Conservation (phyloP, 2,113 vertebrate species). For the Microtus oregoni region DNA sequence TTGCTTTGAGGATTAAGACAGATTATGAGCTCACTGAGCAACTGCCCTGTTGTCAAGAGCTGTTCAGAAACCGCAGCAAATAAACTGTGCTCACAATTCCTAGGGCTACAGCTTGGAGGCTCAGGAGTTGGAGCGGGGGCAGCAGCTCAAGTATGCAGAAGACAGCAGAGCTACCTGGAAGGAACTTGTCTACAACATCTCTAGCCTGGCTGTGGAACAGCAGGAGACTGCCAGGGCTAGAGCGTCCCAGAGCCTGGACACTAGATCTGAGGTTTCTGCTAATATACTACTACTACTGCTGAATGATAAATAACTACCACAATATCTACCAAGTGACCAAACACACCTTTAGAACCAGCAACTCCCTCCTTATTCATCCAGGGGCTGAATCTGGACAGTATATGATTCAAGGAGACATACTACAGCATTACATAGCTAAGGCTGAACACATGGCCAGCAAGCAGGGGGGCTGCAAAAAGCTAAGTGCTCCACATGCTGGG, state of each 20-base stretch:
- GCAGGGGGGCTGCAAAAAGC: not conserved
- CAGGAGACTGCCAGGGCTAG: not conserved
- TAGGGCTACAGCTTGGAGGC: not conserved
- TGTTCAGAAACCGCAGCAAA: not conserved
- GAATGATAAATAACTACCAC: not conserved
- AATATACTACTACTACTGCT: fast-evolving
- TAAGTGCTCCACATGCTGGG: not conserved
- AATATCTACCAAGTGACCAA: not conserved
- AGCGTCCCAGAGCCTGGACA: no score
- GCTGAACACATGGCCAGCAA: not conserved
- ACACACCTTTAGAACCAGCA: not conserved
- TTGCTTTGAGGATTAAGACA: not conserved
- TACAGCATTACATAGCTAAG: not conserved
- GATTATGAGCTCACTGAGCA: not conserved
- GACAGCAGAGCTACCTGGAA: not conserved
- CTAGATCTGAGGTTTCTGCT: not conserved
- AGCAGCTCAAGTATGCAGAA: not conserved
- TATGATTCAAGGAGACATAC: not conserved
- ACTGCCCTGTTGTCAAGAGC: not conserved
- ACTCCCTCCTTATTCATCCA: not conserved
- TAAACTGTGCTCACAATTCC: not conserved
- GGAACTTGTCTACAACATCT: not conserved
- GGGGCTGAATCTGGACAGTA: not conserved
- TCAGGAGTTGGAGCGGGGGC: not conserved
- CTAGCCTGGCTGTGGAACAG: not conserved